Evolutionary conservation across 1,140 invertebrate species (phyloP).

Genomic region (Streblospio benedicti): DNA sequence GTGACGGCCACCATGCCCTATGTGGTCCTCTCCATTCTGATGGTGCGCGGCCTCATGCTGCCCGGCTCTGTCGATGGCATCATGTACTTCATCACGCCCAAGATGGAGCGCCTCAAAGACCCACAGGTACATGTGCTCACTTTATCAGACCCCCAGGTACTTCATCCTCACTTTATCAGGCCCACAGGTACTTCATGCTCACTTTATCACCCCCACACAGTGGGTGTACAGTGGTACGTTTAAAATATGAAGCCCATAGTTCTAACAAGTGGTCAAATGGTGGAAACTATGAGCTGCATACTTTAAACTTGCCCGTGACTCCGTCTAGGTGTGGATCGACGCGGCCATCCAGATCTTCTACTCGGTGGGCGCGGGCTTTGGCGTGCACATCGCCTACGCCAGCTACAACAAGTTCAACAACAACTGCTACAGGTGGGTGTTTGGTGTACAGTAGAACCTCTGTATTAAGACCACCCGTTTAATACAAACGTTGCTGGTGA

Average conservation of each 20-base stretch:
- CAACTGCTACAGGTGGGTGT: constrained; percentile 86
- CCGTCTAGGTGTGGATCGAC: constrained; percentile 87
- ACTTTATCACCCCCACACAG: background rate
- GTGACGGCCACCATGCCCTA: constrained; percentile 91
- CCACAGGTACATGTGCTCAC: constrained; percentile 34
- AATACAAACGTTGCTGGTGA: too few relatives aligned
- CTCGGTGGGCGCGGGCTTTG: constrained; percentile 92
- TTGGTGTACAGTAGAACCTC: too few relatives aligned
- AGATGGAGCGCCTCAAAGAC: constrained; percentile 39
- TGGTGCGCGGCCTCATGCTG: constrained; percentile 77
- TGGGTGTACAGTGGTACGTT: background rate
- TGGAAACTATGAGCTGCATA: background rate
- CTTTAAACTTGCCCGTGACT: background rate
- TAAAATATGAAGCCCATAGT: too few relatives aligned
- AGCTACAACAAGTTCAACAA: constrained; percentile 97
- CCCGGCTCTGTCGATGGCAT: constrained; percentile 71
- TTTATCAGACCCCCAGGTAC: background rate
- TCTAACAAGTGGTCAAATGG: too few relatives aligned
- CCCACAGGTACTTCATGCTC: background rate
- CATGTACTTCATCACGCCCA: constrained; percentile 59
- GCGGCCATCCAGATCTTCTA: constrained; percentile 98
- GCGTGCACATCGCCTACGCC: constrained; percentile 87
- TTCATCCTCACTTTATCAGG: background rate
- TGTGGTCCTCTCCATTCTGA: constrained; percentile 77
- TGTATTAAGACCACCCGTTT: too few relatives aligned